Conservation (phyloP, 2,888 invertebrate genomes). For the Oligia fasciuncula region DNA sequence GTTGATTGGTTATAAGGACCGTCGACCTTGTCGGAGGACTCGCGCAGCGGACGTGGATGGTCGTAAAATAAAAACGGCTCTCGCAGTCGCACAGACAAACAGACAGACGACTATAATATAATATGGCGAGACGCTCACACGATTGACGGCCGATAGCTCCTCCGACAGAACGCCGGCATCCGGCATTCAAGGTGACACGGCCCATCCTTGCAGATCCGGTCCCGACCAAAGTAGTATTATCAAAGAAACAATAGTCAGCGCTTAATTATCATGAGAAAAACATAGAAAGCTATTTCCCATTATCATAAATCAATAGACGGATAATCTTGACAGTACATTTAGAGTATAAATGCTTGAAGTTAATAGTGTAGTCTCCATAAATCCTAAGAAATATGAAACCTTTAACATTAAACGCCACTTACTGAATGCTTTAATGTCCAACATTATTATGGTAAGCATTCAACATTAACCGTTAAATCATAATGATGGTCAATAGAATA, state of each 20-base stretch:
- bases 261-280: constrained; percentile 56
- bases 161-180: constrained; percentile 85
- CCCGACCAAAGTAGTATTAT: constrained; percentile 68
- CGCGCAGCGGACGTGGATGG: constrained; percentile 84
- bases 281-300: constrained; percentile 55
- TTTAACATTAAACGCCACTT: constrained; percentile 71
- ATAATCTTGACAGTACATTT: constrained; percentile 51
- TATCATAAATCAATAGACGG: constrained; percentile 59
- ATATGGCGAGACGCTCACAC: constrained; percentile 84
- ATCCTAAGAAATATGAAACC: constrained; percentile 70
- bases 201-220: constrained; percentile 87
- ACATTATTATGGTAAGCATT: constrained; percentile 64
- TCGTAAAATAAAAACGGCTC: constrained; percentile 87
- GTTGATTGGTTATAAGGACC: constrained; percentile 75
- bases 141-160: constrained; percentile 89
- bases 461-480: constrained; percentile 73
- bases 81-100: constrained; percentile 84
- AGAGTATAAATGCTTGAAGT: constrained; percentile 45
- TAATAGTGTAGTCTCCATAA: constrained; percentile 63
- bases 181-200: constrained; percentile 89
- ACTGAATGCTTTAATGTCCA: constrained; percentile 69
- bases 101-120: constrained; percentile 83
- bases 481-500: constrained; percentile 71
- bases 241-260: constrained; percentile 61
- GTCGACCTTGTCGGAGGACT: constrained; percentile 85